These are phyloP conservation scores for Takifugu bimaculatus DNA, from an alignment of 2,113 vertebrate species.

Conservation along the genomic window DNA sequence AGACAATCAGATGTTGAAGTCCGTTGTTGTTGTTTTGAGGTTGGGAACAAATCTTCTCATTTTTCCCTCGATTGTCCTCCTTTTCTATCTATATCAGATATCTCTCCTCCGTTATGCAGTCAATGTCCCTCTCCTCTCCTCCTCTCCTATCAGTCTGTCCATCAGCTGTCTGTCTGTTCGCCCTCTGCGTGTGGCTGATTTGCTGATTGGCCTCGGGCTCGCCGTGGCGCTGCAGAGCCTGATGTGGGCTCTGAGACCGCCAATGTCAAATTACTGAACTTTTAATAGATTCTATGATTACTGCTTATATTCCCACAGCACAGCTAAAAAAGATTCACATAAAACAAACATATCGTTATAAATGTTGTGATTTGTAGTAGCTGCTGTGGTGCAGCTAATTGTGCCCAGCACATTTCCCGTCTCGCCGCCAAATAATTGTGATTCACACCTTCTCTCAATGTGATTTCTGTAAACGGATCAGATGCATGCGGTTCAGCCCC, in stretches of 20 bases:
- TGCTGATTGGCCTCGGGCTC: constrained; percentile 38
- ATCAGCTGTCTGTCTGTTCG: constrained; percentile 44
- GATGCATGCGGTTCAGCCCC: background rate
- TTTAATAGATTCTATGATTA: background rate
- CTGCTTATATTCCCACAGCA: too few relatives aligned
- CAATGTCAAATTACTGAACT: constrained; percentile 1
- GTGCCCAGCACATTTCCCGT: too few relatives aligned
- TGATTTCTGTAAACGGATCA: background rate
- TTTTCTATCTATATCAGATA: constrained; percentile 2
- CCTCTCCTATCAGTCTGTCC: constrained; percentile 39
- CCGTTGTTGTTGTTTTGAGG: too few relatives aligned
- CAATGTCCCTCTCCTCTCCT: constrained; percentile 18
- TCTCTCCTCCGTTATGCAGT: constrained; percentile 4
- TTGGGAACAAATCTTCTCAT: too few relatives aligned
- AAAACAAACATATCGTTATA: too few relatives aligned
- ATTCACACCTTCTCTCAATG: too few relatives aligned
- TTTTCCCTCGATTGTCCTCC: background rate
- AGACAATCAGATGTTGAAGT: too few relatives aligned
- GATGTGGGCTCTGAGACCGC: constrained; percentile 3
- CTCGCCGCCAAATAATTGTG: too few relatives aligned
- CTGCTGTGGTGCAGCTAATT: too few relatives aligned
- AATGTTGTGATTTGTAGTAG: too few relatives aligned
- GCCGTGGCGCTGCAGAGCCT: constrained; percentile 12
- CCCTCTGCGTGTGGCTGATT: constrained; percentile 36
- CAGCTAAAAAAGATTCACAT: too few relatives aligned